Percentiles rank a stretch among this genome's conserved stretches.
phyloP scores from a whole-genome alignment of 92 coral and sea anemone genomes.

The Epizoanthus illoricatus region DNA sequence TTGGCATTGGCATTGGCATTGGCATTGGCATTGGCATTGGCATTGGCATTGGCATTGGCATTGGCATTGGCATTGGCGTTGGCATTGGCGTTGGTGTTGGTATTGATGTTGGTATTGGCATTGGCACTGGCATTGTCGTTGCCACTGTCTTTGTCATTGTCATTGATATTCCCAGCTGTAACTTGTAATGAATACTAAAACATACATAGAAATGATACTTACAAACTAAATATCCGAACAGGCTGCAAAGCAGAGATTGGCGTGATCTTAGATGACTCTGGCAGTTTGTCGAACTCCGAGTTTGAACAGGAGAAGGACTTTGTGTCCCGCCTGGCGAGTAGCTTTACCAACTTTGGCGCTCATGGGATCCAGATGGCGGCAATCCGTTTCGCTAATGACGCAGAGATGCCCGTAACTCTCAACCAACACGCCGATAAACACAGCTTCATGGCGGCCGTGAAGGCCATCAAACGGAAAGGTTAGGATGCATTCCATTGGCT shows the following conservation, averaged over 20 bases:
- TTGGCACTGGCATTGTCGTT: too few species aligned
- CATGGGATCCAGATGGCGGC: conserved; percentile 81
- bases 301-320: conserved; percentile 57
- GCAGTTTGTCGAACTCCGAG: conserved; percentile 62
- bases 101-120: too few species aligned
- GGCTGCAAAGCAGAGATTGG: conserved; percentile 89
- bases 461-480: conserved; percentile 49
- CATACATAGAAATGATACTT: background rate
- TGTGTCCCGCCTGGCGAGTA: conserved; percentile 55
- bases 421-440: conserved; percentile 49
- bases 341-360: conserved; percentile 74
- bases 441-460: conserved; percentile 51
- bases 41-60: too few species aligned
- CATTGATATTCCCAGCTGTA: too few species aligned
- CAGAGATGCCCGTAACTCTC: conserved; percentile 53
- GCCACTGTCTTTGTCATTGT: too few species aligned
- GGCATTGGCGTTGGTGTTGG: too few species aligned
- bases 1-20: too few species aligned
- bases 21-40: too few species aligned
- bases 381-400: conserved; percentile 60
- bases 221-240: background rate
- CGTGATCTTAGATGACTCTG: conserved; percentile 78
- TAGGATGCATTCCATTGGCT: background rate
- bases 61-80: too few species aligned
- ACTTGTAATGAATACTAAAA: background rate